A percentile compares a stretch with the other conserved stretches of the same genome.
These are phyloP conservation scores for Eurypyga helias DNA, from an alignment of 2,113 vertebrate genomes.

Conservation along the genomic window DNA sequence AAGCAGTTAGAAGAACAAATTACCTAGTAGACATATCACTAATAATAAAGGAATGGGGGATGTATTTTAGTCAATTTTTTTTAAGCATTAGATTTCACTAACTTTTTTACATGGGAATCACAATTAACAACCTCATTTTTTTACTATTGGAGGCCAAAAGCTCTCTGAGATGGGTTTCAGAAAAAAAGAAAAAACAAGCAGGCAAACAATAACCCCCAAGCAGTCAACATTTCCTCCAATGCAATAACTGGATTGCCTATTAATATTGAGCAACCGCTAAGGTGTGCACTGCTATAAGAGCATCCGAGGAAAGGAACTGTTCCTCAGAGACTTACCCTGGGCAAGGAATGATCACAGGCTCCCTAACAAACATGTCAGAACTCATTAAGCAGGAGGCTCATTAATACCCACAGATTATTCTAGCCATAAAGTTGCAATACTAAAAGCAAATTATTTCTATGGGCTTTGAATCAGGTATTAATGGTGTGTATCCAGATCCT, in stretches of 20 bases:
- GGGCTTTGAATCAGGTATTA: conserved; percentile 27
- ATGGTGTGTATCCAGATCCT: conserved; percentile 34
- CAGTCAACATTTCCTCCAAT: not conserved
- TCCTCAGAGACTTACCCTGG: not conserved
- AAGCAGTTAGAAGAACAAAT: not conserved
- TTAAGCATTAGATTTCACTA: not conserved
- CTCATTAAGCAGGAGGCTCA: conserved; percentile 17
- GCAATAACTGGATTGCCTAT: not conserved
- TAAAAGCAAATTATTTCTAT: conserved; percentile 18
- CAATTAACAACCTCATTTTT: not conserved
- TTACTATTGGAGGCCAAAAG: not conserved
- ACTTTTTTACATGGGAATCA: not conserved
- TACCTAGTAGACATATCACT: not conserved
- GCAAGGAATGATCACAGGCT: not conserved
- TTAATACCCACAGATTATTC: conserved; percentile 33
- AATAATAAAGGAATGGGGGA: not conserved
- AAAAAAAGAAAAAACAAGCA: not conserved
- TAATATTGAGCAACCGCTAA: not conserved
- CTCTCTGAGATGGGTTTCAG: not conserved
- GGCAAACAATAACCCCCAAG: not conserved
- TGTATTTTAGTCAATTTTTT: not conserved
- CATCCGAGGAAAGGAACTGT: not conserved
- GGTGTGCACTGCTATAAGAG: not conserved
- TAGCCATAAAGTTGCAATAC: not conserved
- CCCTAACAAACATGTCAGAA: not conserved